phyloP scores from a whole-genome alignment of 1,140 invertebrate genomes.

The Orius laevigatus region DNA sequence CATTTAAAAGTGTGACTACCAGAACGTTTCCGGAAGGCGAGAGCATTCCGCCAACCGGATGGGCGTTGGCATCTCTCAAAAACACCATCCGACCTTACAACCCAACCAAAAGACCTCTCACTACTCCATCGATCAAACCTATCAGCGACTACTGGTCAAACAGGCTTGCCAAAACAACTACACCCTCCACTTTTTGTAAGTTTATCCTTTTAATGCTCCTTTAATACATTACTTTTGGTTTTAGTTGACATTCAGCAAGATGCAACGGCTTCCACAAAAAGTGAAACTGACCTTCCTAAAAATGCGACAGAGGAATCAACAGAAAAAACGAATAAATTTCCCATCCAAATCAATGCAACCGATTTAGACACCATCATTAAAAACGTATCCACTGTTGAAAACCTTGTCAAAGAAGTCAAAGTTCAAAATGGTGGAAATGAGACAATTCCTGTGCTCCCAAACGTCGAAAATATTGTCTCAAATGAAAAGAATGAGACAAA shows the following conservation, averaged over 20 bases:
- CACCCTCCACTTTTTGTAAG: no score
- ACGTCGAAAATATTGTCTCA: no score
- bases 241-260: no score
- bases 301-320: neutral
- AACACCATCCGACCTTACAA: neutral
- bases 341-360: neutral
- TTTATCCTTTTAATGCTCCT: no score
- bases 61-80: slow-evolving; percentile 5
- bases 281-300: neutral
- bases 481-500: neutral
- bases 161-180: neutral
- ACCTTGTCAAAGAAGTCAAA: neutral
- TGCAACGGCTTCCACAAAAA: neutral
- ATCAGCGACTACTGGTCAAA: slow-evolving; percentile 4
- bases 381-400: neutral
- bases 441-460: neutral
- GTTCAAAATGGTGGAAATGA: neutral
- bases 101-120: neutral
- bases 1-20: neutral
- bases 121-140: neutral
- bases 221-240: no score
- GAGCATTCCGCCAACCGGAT: neutral
- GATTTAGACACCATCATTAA: neutral
- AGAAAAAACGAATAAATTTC: neutral
- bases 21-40: neutral